Evolutionary conservation across 2,888 invertebrate species (phyloP), one percentile per base, ranked within the genome.

Genomic region (Entomobrya proxima): DNA sequence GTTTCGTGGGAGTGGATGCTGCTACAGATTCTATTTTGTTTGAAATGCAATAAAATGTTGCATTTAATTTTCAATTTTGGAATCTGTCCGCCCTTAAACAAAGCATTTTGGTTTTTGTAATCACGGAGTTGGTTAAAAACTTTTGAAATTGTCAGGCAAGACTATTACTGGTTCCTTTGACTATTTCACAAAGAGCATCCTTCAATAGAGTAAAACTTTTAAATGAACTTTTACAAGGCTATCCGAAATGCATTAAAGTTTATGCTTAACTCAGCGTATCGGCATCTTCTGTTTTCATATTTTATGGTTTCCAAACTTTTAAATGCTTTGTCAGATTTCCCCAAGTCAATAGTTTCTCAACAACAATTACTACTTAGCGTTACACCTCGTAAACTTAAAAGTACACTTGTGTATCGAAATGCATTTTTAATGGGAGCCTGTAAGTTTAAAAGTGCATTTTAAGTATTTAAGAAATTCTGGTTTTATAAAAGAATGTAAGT

Each of bases 11-110:
- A 32, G 44, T 44, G 37, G 21, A 21, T 35, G 18, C 7, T 24
- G 64, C n/a, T n/a, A n/a, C n/a, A n/a, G 24, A 69, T 37, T 44
- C n/a, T 13, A 24, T 7, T 40, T 27, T 44, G 13, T 40, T 40
- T 69, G 69, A 37, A 44, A 69, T 40, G 21, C 55, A 69, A 44
- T 24, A 69, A 24, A 37, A 37, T 69, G 24, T 69, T 69, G 40
- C 37, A 32, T 44, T 44, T 69, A 15, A 44, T 44, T 69, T n/a
- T 9, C 27, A 55, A 55, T 21, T 18, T 21, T n/a, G 9, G 18
- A 13, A 3, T 30, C 13, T 4, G 18, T 30, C 5, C 4, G 5
- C 61, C 3, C 3, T 15, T 15, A 35, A 32, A 32, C 35, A 61
- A n/a, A 13, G 15, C 3, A 4, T 61, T 18, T 32, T n/a, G 61